phyloP scores from a whole-genome alignment of 2,797 vertebrate genomes.

The Tolypeutes matacus region DNA sequence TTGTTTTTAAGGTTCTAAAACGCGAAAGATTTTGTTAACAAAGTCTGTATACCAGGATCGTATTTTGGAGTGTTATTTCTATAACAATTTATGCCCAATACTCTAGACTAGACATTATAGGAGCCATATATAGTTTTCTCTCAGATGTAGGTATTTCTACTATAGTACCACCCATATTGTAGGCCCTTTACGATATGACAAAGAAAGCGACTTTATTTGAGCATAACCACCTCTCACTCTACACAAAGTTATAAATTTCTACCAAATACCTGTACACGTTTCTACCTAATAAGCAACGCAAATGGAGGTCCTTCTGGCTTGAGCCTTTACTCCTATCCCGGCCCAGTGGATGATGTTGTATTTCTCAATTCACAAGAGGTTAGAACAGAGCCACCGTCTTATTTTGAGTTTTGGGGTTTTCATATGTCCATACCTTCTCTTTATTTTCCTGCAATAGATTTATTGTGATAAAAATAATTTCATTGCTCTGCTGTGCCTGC shows the following conservation, averaged over 20 bases:
- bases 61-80: background rate
- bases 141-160: background rate
- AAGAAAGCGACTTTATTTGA: background rate
- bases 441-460: background rate
- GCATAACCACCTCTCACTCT: background rate
- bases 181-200: background rate
- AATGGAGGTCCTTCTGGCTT: background rate
- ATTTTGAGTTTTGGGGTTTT: background rate
- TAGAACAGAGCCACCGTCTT: background rate
- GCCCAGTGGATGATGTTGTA: too few relatives aligned
- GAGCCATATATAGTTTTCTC: rapidly evolving
- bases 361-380: background rate
- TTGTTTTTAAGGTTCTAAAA: slow-evolving; percentile 17
- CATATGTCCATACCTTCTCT: background rate
- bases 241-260: background rate
- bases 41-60: background rate
- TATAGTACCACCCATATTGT: rapidly evolving
- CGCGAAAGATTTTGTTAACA: background rate
- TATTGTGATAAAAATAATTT: background rate
- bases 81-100: background rate
- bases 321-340: background rate
- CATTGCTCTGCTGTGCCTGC: background rate
- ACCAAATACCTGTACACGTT: background rate
- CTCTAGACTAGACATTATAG: background rate
- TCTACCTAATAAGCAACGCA: background rate